A percentile compares a stretch with the other conserved stretches of the same genome.
These are phyloP conservation scores for Apodemia duryi DNA, from an alignment of 2,888 invertebrate species.

Conservation along the genomic window DNA sequence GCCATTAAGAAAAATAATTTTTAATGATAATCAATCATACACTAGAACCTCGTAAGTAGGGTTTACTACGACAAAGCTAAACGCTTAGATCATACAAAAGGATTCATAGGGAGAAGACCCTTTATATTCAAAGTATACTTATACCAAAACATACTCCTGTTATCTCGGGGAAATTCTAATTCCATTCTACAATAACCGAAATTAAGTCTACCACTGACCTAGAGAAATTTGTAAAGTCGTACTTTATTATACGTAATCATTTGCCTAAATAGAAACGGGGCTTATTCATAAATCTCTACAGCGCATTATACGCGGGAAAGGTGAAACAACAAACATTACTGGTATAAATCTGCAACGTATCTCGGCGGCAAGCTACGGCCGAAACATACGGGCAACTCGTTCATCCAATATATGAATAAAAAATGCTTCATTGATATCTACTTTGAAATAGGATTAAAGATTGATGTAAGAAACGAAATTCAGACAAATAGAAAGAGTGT, in stretches of 20 bases:
- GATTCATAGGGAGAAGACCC: no score
- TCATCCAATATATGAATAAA: conserved; percentile 17
- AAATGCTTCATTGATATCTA: neutral
- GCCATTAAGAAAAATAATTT: no score
- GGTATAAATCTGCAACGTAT: conserved; percentile 77
- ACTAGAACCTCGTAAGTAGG: no score
- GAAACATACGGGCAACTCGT: conserved; percentile 36
- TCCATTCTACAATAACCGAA: conserved; percentile 17
- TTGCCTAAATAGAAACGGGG: conserved; percentile 57
- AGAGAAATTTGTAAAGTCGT: conserved; percentile 37
- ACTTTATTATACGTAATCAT: conserved; percentile 67
- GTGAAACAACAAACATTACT: conserved; percentile 78
- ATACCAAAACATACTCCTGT: neutral
- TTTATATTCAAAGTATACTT: neutral
- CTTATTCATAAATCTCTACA: conserved; percentile 72
- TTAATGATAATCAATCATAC: no score
- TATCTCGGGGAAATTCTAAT: neutral
- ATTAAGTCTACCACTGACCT: conserved; percentile 24
- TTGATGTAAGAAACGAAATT: no score
- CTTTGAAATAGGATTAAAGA: no score
- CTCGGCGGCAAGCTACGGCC: conserved; percentile 56
- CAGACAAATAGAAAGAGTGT: no score
- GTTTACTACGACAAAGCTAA: no score
- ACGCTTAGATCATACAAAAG: no score
- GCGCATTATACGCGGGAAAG: conserved; percentile 73